Base-by-base conservation (phyloP, 2,113 vertebrate species). In the Triplophysa dalaica region DNA sequence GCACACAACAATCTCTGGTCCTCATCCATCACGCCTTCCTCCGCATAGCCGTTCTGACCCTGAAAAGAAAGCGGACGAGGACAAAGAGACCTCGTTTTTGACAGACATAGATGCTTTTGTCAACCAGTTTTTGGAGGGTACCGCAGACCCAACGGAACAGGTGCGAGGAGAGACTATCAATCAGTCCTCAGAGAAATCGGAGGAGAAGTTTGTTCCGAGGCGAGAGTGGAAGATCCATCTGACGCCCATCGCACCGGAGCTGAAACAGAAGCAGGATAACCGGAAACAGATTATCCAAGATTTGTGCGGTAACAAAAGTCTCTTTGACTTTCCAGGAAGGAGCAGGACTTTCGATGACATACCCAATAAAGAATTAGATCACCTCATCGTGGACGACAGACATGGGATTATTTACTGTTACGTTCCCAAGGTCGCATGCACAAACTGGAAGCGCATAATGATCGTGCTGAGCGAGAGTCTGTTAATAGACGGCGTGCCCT, bases 401-500 rank as follows among this genome's bases (percentile, higher is more conserved):
- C 98, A 99, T 0, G 97, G 98, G 0, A 85, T 97, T 77, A 98
- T 99, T 91, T 99, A 99, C 92, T 99, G 98, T 87, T 99, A 98
- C 0, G 96, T 99, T 80, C 98, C 98, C 73, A 99, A 99, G 90
- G 98, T 98, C 77, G 97, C 97, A 11, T 99, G 97, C 90, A 98
- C 92, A 82, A 98, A 98, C 92, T 99, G 98, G 98, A 99, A 99
- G 67, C 94, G 97, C 1, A 93, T 99, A 79, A 98, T 99, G 98
- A 99, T 99, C 0, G 93, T 99, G 21, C 91, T 99, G 0, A 98
- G 96, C 0, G 94, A 95, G 87, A 98, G 97, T 87, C 89, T 97
- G 45, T 90, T 96, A 84, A 91, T 93, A 75, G 93, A 94, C 0
- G 96, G 97, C 0, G 85, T 90, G 0, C 97, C 98, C 0, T 98